Percentiles rank a stretch among this genome's conserved stretches.
phyloP scores from a whole-genome alignment of 1,140 invertebrate genomes.

The Papilio glaucus region DNA sequence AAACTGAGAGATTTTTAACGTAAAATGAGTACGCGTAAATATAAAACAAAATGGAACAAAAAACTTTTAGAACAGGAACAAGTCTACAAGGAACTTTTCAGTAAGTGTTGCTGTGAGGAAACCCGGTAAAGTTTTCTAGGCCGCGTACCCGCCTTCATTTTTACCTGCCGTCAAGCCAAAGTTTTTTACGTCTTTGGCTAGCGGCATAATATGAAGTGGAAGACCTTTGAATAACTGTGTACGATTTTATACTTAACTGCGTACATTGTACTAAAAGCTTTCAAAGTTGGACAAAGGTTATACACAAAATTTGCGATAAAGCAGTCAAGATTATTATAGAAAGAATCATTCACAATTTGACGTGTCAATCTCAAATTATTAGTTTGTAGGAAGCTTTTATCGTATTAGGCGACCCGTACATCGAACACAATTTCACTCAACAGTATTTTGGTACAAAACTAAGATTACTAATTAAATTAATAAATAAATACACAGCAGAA shows the following conservation, averaged over 20 bases:
- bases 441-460: no score
- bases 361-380: no score
- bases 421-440: no score
- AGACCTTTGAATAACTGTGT: conserved; percentile 12
- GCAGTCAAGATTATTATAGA: no score
- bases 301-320: no score
- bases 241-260: not conserved
- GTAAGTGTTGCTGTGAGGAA: conserved; percentile 9
- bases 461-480: no score
- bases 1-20: not conserved
- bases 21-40: not conserved
- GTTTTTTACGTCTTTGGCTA: conserved; percentile 10
- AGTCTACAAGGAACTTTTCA: conserved; percentile 17
- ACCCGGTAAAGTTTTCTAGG: conserved; percentile 13
- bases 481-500: no score
- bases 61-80: not conserved
- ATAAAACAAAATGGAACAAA: conserved; percentile 1
- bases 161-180: conserved; percentile 4
- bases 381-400: no score
- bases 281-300: not conserved
- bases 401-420: no score
- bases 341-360: no score
- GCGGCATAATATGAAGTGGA: conserved; percentile 1
- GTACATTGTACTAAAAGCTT: not conserved
- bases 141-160: conserved; percentile 9